Conservation (phyloP, 2,888 invertebrate species). For the Eubasilissa splendida region DNA sequence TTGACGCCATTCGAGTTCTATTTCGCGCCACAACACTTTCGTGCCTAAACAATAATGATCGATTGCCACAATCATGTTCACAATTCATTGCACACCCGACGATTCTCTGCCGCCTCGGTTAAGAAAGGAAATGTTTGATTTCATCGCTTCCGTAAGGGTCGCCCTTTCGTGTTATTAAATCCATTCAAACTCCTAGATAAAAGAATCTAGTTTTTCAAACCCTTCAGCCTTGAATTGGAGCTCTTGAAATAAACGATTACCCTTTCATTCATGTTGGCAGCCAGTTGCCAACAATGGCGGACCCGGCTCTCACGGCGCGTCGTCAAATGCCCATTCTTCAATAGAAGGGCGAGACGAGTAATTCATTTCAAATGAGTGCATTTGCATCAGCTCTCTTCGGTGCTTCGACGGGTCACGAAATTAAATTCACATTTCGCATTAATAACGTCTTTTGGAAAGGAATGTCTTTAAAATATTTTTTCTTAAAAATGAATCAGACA, state of each 20-base stretch:
- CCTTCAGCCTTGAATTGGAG: slow-evolving; percentile 39
- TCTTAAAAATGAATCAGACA: too few relatives aligned
- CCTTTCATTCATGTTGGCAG: slow-evolving; percentile 36
- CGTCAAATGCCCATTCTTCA: slow-evolving; percentile 11
- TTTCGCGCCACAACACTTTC: too few relatives aligned
- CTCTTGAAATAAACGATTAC: slow-evolving; percentile 40
- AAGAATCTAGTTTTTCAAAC: slow-evolving; percentile 40
- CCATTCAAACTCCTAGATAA: slow-evolving; percentile 47
- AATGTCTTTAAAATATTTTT: too few relatives aligned
- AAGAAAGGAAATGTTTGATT: neutral
- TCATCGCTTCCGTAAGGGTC: neutral
- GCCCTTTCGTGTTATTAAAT: slow-evolving; percentile 21
- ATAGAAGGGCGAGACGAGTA: slow-evolving; percentile 32
- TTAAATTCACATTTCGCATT: neutral
- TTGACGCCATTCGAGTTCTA: too few relatives aligned
- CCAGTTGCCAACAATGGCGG: slow-evolving; percentile 12
- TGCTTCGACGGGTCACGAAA: too few relatives aligned
- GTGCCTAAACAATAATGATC: too few relatives aligned
- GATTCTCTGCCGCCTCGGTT: too few relatives aligned
- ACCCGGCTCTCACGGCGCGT: slow-evolving; percentile 36
- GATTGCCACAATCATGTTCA: too few relatives aligned
- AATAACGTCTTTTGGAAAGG: too few relatives aligned
- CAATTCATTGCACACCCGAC: too few relatives aligned
- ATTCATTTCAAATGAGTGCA: slow-evolving; percentile 32
- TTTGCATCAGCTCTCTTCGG: slow-evolving; percentile 7